Evolutionary conservation across 2,113 vertebrate genomes (phyloP).

Genomic region (Gnathonemus longibarbis): DNA sequence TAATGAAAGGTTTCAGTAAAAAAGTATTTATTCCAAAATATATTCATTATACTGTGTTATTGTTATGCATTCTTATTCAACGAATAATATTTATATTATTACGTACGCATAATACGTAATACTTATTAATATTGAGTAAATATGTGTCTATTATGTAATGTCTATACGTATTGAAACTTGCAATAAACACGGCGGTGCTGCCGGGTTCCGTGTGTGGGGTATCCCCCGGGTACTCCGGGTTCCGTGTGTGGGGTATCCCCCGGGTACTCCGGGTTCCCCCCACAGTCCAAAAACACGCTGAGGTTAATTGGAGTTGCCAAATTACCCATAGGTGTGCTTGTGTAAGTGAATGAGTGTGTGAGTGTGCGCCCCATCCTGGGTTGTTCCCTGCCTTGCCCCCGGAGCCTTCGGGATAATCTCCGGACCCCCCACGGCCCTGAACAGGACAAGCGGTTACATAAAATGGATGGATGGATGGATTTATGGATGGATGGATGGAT

Average conservation of each 20-base stretch:
- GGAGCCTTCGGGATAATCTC: neutral
- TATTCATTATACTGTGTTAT: neutral
- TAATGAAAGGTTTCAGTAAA: neutral
- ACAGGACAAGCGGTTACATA: neutral
- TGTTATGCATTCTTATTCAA: neutral
- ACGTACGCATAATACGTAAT: neutral
- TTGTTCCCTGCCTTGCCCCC: neutral
- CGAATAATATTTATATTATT: neutral
- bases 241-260: neutral
- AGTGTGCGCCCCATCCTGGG: neutral
- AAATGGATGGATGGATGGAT: neutral
- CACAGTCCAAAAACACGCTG: neutral
- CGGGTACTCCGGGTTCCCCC: neutral
- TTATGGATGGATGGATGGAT: neutral
- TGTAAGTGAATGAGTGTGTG: neutral
- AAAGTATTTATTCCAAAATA: neutral
- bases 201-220: neutral
- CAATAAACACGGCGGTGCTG: neutral
- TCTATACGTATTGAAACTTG: neutral
- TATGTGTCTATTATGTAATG: neutral
- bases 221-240: neutral
- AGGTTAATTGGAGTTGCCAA: neutral
- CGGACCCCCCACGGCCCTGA: neutral
- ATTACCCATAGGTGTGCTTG: neutral
- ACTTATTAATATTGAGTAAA: neutral